phyloP scores from a whole-genome alignment of 2,113 vertebrate genomes.

The Antechinus stuartii region DNA sequence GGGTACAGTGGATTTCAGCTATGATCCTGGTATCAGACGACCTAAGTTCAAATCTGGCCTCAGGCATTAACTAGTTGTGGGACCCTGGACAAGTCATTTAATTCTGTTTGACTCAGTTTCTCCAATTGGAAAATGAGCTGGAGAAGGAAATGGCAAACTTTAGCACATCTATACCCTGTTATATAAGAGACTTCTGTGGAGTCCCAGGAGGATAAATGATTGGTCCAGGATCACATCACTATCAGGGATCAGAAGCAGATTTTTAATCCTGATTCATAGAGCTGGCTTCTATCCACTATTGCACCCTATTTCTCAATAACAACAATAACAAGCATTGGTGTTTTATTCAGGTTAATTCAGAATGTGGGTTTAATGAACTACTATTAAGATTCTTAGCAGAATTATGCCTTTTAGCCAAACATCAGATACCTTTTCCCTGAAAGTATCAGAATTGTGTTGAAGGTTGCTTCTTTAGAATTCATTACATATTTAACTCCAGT shows the following conservation, averaged over 20 bases:
- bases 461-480: conserved; percentile 47
- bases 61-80: neutral
- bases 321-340: neutral
- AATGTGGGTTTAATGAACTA: neutral
- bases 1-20: neutral
- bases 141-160: neutral
- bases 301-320: neutral
- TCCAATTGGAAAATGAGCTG: neutral
- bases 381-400: neutral
- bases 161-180: neutral
- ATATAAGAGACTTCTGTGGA: neutral
- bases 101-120: neutral
- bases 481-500: neutral
- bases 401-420: neutral
- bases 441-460: conserved; percentile 3
- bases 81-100: neutral
- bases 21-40: neutral
- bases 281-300: neutral
- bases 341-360: neutral
- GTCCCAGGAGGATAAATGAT: neutral
- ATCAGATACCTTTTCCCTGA: conserved; percentile 18
- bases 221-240: neutral
- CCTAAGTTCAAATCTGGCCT: neutral
- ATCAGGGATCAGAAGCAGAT: neutral
- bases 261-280: neutral